Percentiles rank a stretch among this genome's conserved stretches.
phyloP scores from a whole-genome alignment of 2,113 vertebrate genomes.

The Podilymbus podiceps region DNA sequence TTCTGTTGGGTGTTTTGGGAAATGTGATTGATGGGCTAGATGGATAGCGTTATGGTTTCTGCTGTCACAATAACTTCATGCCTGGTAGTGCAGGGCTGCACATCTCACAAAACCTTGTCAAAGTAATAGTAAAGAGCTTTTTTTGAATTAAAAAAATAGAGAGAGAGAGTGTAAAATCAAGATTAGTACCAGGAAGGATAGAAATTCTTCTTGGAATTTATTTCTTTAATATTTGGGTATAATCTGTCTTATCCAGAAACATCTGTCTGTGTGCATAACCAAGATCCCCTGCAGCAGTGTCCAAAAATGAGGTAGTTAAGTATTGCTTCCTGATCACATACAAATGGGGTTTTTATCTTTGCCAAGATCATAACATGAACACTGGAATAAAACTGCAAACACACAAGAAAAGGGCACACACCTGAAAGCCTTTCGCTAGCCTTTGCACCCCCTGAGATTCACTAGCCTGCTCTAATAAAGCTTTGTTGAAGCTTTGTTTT shows the following conservation, averaged over 20 bases:
- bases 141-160: background rate
- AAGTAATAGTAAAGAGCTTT: background rate
- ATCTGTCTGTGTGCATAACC: background rate
- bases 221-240: constrained; percentile 2
- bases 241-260: constrained; percentile 1
- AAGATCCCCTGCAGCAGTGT: background rate
- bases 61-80: background rate
- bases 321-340: background rate
- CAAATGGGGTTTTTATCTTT: background rate
- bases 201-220: constrained; percentile 16
- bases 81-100: background rate
- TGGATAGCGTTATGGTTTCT: background rate
- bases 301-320: background rate
- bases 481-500: background rate
- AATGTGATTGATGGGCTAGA: background rate
- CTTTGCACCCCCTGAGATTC: background rate
- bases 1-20: background rate
- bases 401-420: background rate
- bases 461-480: background rate
- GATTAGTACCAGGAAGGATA: background rate
- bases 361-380: background rate
- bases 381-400: background rate
- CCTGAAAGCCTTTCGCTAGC: background rate
- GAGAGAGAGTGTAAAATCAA: background rate
- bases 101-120: background rate